Conservation (phyloP, 2,113 vertebrate genomes). For the Tretioscincus oriximinensis region DNA sequence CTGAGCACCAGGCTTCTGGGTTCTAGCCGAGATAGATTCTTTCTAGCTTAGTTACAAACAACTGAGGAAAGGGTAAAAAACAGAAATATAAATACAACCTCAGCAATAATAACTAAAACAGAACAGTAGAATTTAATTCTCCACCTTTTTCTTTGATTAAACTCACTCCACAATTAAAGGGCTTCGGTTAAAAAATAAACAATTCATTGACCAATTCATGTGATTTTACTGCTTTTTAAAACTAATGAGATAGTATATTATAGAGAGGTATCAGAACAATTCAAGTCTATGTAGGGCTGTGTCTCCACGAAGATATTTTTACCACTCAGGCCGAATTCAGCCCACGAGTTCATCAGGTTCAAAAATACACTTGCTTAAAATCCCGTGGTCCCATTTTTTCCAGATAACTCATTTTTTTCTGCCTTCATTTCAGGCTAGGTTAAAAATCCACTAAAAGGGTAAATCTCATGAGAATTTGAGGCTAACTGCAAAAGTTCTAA, state of each 20-base stretch:
- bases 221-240: background rate
- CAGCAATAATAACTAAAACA: constrained; percentile 54
- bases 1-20: constrained; percentile 73
- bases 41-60: constrained; percentile 70
- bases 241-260: background rate
- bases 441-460: too few species aligned
- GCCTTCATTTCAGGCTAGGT: too few species aligned
- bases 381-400: too few species aligned
- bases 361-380: too few species aligned
- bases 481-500: too few species aligned
- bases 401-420: too few species aligned
- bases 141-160: background rate
- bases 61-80: constrained; percentile 65
- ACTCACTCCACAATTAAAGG: constrained; percentile 31
- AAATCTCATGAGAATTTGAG: too few species aligned
- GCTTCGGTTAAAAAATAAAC: background rate
- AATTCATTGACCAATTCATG: background rate
- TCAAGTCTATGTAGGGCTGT: background rate
- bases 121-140: constrained; percentile 39
- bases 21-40: constrained; percentile 67
- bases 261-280: background rate
- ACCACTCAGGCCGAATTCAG: too few species aligned
- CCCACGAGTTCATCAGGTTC: too few species aligned
- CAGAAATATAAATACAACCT: constrained; percentile 70
- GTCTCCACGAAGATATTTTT: background rate